Percentiles rank a stretch among this genome's conserved stretches.
These are phyloP conservation scores for Halocynthia aurantium DNA, from an alignment of 23 tunicate genomes.

Conservation along the genomic window DNA sequence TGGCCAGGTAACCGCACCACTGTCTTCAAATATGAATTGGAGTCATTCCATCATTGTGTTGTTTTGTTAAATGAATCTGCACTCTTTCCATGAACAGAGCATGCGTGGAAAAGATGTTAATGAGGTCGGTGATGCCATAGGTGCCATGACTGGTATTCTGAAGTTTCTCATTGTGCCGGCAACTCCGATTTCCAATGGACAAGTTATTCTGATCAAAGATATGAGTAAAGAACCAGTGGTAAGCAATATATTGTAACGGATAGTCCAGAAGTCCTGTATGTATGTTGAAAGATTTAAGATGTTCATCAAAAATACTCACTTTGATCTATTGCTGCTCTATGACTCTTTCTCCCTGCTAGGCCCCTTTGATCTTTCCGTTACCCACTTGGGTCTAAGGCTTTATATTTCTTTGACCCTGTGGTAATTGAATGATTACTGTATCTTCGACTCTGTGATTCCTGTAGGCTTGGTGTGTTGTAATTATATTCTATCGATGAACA, in stretches of 20 bases:
- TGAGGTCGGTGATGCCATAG: conserved; percentile 81
- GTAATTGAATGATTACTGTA: no score
- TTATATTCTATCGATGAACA: no score
- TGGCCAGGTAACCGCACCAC: conserved; percentile 30
- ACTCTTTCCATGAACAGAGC: background rate
- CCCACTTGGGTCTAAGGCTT: no score
- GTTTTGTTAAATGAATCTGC: background rate
- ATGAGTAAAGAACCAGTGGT: conserved; percentile 32
- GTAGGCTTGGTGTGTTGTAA: no score
- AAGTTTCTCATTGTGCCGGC: conserved; percentile 28
- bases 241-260: background rate
- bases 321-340: no score
- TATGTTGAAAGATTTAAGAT: no score
- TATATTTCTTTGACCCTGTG: no score
- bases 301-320: no score
- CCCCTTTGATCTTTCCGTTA: no score
- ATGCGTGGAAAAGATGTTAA: conserved; percentile 87
- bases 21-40: background rate
- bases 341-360: no score
- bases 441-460: no score
- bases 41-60: background rate
- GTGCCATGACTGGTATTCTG: conserved; percentile 66
- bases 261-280: no score
- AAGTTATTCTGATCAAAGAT: conserved; percentile 9
- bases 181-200: background rate